Evolutionary conservation across 2,888 invertebrate species (phyloP).

Genomic region (Eulithis testata): DNA sequence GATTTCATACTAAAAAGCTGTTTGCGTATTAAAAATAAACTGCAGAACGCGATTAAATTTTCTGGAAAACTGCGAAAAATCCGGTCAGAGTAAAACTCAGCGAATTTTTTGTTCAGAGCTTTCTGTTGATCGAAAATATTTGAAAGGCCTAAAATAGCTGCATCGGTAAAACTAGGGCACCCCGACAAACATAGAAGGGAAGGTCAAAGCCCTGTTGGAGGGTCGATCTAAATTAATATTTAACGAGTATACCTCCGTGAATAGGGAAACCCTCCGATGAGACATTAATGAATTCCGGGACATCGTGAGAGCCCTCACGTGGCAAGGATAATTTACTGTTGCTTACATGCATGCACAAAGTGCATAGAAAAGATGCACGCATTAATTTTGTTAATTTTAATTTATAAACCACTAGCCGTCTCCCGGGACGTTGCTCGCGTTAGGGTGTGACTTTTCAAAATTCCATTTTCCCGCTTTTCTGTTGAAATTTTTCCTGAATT

Average conservation of each 20-base stretch:
- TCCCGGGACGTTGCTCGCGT: too few relatives aligned
- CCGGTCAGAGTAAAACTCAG: constrained; percentile 18
- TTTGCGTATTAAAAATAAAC: constrained; percentile 43
- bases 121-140: constrained; percentile 29
- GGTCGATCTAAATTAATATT: constrained; percentile 65
- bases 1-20: constrained; percentile 42
- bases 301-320: constrained; percentile 67
- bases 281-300: constrained; percentile 58
- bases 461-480: too few relatives aligned
- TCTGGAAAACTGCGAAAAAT: constrained; percentile 26
- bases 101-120: constrained; percentile 24
- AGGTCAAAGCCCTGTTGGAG: constrained; percentile 24
- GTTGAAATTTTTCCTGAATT: too few relatives aligned
- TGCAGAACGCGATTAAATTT: constrained; percentile 32
- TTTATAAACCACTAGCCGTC: too few relatives aligned
- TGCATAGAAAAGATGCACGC: constrained; percentile 16
- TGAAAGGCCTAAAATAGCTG: constrained; percentile 27
- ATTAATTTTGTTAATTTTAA: constrained; percentile 1
- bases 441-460: neutral
- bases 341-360: constrained; percentile 22
- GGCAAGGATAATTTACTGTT: constrained; percentile 41
- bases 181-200: constrained; percentile 26
- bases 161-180: constrained; percentile 30
- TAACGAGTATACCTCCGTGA: constrained; percentile 52
- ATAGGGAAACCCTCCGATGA: constrained; percentile 58